These are phyloP conservation scores for Athetis lepigone DNA, from an alignment of 2,888 invertebrate species.

Conservation along the genomic window DNA sequence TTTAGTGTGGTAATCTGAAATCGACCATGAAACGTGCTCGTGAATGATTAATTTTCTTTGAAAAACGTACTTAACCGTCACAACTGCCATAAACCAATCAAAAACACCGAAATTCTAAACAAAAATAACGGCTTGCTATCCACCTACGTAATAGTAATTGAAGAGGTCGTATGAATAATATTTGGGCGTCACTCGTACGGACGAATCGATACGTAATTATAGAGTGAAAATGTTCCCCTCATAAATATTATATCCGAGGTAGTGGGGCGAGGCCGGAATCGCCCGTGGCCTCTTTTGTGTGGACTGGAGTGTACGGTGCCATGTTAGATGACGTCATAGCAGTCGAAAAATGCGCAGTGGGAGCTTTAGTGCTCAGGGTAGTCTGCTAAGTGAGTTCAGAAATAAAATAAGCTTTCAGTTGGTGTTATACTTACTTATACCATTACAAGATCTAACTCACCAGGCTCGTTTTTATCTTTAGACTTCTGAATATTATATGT, in stretches of 20 bases:
- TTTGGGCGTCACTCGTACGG: conserved; percentile 85
- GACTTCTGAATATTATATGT: too few relatives aligned
- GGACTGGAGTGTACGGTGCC: conserved; percentile 72
- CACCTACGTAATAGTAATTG: conserved; percentile 81
- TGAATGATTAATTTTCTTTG: background rate
- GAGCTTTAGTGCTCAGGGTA: conserved; percentile 18
- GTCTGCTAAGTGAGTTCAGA: conserved; percentile 3
- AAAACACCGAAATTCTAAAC: conserved; percentile 36
- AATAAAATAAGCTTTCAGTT: background rate
- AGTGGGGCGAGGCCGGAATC: conserved; percentile 86
- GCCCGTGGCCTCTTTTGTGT: conserved; percentile 85
- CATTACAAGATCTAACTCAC: too few relatives aligned
- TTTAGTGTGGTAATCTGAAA: background rate
- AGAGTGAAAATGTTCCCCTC: conserved; percentile 88
- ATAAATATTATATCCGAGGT: conserved; percentile 88
- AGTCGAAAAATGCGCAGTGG: conserved; percentile 53
- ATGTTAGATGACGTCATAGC: conserved; percentile 69
- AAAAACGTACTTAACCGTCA: conserved; percentile 15
- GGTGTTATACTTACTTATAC: too few relatives aligned
- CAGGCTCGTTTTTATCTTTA: too few relatives aligned
- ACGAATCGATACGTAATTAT: conserved; percentile 90
- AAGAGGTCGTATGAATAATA: conserved; percentile 87
- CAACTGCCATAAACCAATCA: conserved; percentile 37
- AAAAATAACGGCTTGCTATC: conserved; percentile 57
- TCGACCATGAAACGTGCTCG: background rate